Conservation (phyloP, 2,113 vertebrate species). For the Chlamydotis undulata region DNA sequence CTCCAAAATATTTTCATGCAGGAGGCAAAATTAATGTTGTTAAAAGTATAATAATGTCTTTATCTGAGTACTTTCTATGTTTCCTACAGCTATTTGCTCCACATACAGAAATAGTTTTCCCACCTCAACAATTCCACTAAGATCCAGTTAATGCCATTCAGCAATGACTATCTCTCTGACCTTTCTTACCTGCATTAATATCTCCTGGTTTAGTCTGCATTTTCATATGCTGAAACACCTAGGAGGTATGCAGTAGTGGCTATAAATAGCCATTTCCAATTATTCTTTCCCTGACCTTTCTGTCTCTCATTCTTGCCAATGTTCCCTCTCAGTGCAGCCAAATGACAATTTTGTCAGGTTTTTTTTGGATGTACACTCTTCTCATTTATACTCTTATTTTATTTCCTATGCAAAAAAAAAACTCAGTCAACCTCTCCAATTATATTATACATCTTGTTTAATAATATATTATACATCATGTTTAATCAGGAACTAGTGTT, state of each 20-base stretch:
- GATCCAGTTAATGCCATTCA: neutral
- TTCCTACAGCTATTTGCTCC: neutral
- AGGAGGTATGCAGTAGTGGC: neutral
- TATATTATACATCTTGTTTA: neutral
- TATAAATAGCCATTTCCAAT: constrained; percentile 42
- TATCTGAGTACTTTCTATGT: neutral
- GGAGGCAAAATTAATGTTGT: neutral
- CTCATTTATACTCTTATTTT: neutral
- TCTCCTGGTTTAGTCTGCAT: neutral
- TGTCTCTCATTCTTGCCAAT: neutral
- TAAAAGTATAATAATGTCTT: neutral
- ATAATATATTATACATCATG: neutral
- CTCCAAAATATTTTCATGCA: neutral
- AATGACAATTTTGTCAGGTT: neutral
- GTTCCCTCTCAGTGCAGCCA: neutral
- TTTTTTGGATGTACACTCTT: neutral
- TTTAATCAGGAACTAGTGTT: neutral
- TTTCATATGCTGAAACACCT: constrained; percentile 6
- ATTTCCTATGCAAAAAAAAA: neutral
- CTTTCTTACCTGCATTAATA: constrained; percentile 3
- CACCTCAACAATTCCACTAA: neutral
- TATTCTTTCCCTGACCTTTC: constrained; percentile 41
- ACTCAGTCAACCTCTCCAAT: neutral
- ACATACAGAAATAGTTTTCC: neutral
- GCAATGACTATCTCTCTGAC: neutral